Base-by-base conservation (phyloP, 2,797 vertebrate genomes). In the Melanotaenia pygmaea region DNA sequence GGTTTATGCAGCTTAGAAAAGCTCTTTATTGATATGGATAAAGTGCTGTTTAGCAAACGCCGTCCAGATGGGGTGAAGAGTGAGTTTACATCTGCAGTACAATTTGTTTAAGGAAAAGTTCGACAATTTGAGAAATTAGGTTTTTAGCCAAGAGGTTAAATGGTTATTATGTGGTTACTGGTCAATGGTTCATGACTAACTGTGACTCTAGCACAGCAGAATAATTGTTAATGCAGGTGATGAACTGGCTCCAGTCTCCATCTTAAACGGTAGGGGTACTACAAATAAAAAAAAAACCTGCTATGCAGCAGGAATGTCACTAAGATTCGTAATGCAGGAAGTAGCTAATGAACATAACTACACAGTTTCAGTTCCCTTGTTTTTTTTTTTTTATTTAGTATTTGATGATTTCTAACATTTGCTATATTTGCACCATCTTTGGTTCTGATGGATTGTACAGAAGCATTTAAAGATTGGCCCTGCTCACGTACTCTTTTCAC, bases 1-100 rank as follows among this genome's bases (percentile, higher is more conserved):
- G 61, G 47, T 72, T 79, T 54, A 24, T 38, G 62, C 51, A 1
- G 24, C 65, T 24, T n/a, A 74, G 35, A 74, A 57, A 76, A 57
- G 22, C 35, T 30, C 22, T 54, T 51, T 69, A 37, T 61, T 5
- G 24, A 24, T 63, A 76, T 67, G 51, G 60, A 61, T 18, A 34
- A 54, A n/a, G 14, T 26, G 20, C 16, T 47, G 6, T 47, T n/a
- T 1, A 9, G 45, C 20, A 24, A 56, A 16, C 22, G n/a, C 10
- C 24, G 37, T 70, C 53, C 30, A 24, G 11, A 24, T 56, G 59
- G 58, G 56, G 71, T 24, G 30, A 77, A 35, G 65, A 13, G 20
- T 58, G 32, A 47, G 30, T 24, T 58, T n/a, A 30, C 24, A 45
- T 30, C 51, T 24, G 28, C 10, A 26, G 22, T 12, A 14, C 4